These are phyloP conservation scores for Spatulosminthurus flaviceps DNA, from an alignment of 2,888 invertebrate species.

Conservation along the genomic window DNA sequence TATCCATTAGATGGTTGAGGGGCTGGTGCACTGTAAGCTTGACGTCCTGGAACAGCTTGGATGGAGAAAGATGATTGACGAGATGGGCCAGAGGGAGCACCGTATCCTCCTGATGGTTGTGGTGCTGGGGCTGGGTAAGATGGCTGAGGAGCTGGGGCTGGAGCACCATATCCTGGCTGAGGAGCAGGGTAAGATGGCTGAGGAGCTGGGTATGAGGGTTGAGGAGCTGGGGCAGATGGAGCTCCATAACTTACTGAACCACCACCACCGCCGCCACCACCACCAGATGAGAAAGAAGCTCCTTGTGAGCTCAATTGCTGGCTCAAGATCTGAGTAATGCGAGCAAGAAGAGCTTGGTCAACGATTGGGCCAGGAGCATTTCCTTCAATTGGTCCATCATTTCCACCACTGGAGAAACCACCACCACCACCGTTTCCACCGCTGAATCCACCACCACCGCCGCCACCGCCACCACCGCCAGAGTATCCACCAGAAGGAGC, in stretches of 20 bases:
- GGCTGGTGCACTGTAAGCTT: constrained; percentile 22
- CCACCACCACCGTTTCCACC: constrained; percentile 44
- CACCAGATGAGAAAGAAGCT: constrained; percentile 17
- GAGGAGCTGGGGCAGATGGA: constrained; percentile 24
- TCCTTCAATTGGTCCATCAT: constrained; percentile 52
- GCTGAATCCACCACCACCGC: constrained; percentile 43
- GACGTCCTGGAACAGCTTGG: constrained; percentile 23
- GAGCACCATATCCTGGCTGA: constrained; percentile 32
- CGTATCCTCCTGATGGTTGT: constrained; percentile 36
- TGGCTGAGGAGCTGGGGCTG: constrained; percentile 43
- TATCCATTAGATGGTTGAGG: constrained; percentile 32
- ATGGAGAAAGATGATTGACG: neutral
- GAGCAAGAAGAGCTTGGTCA: constrained; percentile 60
- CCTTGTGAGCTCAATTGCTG: constrained; percentile 43
- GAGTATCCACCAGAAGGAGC: constrained; percentile 44
- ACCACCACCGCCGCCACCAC: constrained; percentile 47
- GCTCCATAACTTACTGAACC: constrained; percentile 31
- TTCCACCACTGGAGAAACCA: constrained; percentile 50
- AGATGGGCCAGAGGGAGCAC: constrained; percentile 27
- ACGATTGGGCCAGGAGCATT: constrained; percentile 54
- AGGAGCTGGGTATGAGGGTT: constrained; percentile 20
- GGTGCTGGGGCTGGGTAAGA: constrained; percentile 8
- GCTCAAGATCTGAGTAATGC: constrained; percentile 60
- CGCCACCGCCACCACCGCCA: constrained; percentile 48
- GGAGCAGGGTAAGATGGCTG: constrained; percentile 39